A percentile compares a stretch with the other conserved stretches of the same genome.
phyloP scores from a whole-genome alignment of 2,888 invertebrate species.

The Yponomeuta evonymella region DNA sequence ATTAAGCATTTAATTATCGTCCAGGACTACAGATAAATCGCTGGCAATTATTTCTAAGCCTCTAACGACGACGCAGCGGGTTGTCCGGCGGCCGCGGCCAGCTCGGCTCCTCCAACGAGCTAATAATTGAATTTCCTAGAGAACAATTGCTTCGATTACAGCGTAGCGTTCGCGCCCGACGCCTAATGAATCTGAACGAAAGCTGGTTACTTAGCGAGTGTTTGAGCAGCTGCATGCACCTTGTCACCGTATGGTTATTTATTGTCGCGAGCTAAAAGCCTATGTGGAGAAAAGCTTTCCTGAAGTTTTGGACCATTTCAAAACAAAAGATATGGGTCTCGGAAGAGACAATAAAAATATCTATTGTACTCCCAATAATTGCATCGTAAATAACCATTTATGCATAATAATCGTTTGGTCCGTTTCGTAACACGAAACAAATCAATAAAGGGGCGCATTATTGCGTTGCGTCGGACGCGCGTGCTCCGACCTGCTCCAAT shows the following conservation, averaged over 20 bases:
- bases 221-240: constrained; percentile 45
- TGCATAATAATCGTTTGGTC: constrained; percentile 26
- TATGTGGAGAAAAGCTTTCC: background rate
- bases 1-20: constrained; percentile 68
- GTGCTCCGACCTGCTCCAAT: constrained; percentile 54
- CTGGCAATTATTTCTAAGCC: constrained; percentile 63
- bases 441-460: constrained; percentile 48
- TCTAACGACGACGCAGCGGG: constrained; percentile 48
- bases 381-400: constrained; percentile 16
- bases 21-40: constrained; percentile 56
- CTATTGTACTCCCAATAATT: constrained; percentile 13
- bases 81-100: constrained; percentile 18
- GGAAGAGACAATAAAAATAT: background rate
- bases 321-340: background rate
- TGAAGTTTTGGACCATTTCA: background rate
- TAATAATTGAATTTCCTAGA: constrained; percentile 71
- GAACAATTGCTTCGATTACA: constrained; percentile 75
- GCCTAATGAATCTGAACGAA: constrained; percentile 71
- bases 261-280: background rate
- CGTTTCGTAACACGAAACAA: constrained; percentile 52
- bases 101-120: constrained; percentile 18
- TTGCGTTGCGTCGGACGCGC: constrained; percentile 44
- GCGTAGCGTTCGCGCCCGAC: constrained; percentile 64
- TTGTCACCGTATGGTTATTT: constrained; percentile 13
- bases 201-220: constrained; percentile 72